Evolutionary conservation across 2,113 vertebrate genomes (phyloP), one percentile per base, ranked within the genome.

Genomic region (Lepisosteus oculatus): DNA sequence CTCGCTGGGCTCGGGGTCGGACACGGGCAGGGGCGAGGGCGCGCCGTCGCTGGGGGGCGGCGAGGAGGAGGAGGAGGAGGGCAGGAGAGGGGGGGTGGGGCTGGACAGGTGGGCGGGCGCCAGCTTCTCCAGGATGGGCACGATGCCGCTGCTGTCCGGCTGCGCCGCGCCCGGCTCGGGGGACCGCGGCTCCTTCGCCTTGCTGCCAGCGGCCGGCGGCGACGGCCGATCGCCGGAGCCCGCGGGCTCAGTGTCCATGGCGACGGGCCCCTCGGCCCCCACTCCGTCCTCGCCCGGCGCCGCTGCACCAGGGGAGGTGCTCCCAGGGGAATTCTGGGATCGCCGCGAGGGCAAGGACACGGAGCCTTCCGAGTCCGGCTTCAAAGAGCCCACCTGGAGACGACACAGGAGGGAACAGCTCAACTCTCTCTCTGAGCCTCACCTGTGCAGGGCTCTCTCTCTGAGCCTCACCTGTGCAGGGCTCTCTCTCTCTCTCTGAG

Each of bases 61-160:
- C 12, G 76, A 64, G 66, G 76, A 80, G 62, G 74, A 14, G 1
- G 80, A 78, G 65, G 76, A 62, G 15, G 86, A 82, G 78, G 83
- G 72, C 71, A 78, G 76, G 6, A 70, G 61, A 41, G 61, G 29
- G 12, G 79, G 73, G 15, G 76, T 77, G 56, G 79, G 44, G 43
- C 43, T 73, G 3, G 59, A 61, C 4, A 43, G 55, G n/a, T 42
- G 15, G 61, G 55, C 15, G 62, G 90, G 91, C 1, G 92, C 89
- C 68, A 93, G 79, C 74, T 93, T 94, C 87, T 93, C 93, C 78
- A 93, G 82, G 87, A 92, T 94, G 17, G 92, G 89, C 82, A 91
- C 84, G 84, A 2, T 56, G n/a, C n/a, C n/a, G n/a, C n/a, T n/a
- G n/a, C n/a, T n/a, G n/a, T n/a, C n/a, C n/a, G n/a, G n/a, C n/a